Conservation (phyloP, 2,797 vertebrate genomes). For the Clarias pachynema region DNA sequence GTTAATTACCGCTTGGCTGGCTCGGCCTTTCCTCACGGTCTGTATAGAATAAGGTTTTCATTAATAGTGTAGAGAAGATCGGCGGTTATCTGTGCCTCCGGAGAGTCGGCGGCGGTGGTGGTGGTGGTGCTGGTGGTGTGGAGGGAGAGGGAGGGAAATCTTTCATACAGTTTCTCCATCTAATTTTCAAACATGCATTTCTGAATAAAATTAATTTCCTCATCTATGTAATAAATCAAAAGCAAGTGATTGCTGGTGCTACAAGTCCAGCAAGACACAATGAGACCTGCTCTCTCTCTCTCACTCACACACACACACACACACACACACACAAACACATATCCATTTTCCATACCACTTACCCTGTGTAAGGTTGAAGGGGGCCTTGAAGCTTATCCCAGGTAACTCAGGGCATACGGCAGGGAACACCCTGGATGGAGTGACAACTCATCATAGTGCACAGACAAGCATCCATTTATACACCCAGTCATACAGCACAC, state of each 20-base stretch:
- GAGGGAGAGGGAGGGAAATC: slow-evolving; percentile 58
- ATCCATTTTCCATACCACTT: too few species aligned
- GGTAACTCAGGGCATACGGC: too few species aligned
- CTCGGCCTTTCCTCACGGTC: slow-evolving; percentile 58
- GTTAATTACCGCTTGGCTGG: slow-evolving; percentile 74
- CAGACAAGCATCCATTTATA: too few species aligned
- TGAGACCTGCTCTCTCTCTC: slow-evolving; percentile 60
- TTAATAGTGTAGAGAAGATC: slow-evolving; percentile 78
- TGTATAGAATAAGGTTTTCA: slow-evolving; percentile 76
- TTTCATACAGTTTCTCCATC: slow-evolving; percentile 79
- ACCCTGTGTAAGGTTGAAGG: too few species aligned
- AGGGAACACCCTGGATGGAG: too few species aligned
- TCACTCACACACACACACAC: neutral
- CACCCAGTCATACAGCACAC: too few species aligned
- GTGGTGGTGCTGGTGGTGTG: slow-evolving; percentile 36
- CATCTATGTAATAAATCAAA: slow-evolving; percentile 80
- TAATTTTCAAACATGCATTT: slow-evolving; percentile 81
- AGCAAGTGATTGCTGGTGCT: slow-evolving; percentile 78
- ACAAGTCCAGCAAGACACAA: slow-evolving; percentile 71
- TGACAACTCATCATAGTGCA: too few species aligned
- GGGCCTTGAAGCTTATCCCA: too few species aligned
- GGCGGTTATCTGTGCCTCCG: slow-evolving; percentile 76
- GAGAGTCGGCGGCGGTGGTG: slow-evolving; percentile 56
- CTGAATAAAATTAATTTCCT: slow-evolving; percentile 81
- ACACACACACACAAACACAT: neutral